Conservation (phyloP, 2,888 invertebrate genomes). For the Leptodirus hochenwartii region DNA sequence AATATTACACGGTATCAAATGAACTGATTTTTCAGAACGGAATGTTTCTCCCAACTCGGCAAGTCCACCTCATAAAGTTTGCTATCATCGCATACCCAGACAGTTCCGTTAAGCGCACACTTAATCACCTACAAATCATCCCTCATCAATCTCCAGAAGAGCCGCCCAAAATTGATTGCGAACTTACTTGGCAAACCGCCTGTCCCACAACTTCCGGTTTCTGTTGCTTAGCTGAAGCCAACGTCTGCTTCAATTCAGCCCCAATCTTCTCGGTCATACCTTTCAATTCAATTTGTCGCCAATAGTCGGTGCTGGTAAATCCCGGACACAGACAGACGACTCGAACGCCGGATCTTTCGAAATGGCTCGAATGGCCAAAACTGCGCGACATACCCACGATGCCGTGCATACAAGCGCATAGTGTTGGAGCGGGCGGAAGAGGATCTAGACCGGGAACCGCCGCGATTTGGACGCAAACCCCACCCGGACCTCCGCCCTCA, state of each 20-base stretch:
- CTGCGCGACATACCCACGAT: conserved; percentile 22
- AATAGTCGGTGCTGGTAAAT: conserved; percentile 21
- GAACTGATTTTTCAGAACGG: conserved; percentile 15
- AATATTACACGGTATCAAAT: too few relatives aligned
- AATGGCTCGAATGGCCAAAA: conserved; percentile 21
- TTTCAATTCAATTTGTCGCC: too few relatives aligned
- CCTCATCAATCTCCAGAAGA: too few relatives aligned
- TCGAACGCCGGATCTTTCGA: conserved; percentile 21
- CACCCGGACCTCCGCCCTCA: conserved; percentile 27
- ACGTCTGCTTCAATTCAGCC: conserved; percentile 12
- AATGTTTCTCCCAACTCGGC: conserved; percentile 15
- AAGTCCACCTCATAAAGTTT: conserved; percentile 17
- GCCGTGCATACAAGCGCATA: conserved; percentile 26
- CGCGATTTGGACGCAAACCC: conserved; percentile 33
- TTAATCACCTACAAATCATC: too few relatives aligned
- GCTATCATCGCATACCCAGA: conserved; percentile 24
- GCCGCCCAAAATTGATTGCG: too few relatives aligned
- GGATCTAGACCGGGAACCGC: conserved; percentile 30
- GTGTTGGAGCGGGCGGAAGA: conserved; percentile 28
- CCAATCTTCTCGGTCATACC: conserved; percentile 16
- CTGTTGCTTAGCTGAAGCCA: conserved; percentile 16
- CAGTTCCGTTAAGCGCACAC: conserved; percentile 19
- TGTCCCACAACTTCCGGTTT: conserved; percentile 20
- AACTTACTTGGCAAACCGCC: conserved; percentile 21
- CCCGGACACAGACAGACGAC: conserved; percentile 25